Evolutionary conservation across 2,797 vertebrate genomes (phyloP).

Genomic region (Botia almorhae): DNA sequence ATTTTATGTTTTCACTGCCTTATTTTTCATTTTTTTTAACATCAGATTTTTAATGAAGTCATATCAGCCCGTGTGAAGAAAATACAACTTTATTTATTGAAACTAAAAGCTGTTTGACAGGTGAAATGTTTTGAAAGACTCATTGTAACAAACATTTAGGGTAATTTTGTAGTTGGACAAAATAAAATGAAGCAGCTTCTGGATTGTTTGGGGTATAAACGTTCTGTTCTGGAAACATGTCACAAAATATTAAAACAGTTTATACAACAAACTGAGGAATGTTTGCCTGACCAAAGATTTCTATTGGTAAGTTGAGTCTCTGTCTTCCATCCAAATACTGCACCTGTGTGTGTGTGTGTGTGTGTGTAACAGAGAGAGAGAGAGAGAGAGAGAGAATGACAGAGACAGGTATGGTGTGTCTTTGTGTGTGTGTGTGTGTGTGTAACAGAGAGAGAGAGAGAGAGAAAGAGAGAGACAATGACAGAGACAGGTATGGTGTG

Average conservation of each 20-base stretch:
- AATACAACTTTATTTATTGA: slow-evolving; percentile 66
- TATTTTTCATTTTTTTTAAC: no score
- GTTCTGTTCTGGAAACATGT: slow-evolving; percentile 39
- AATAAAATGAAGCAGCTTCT: slow-evolving; percentile 53
- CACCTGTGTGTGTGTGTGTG: slow-evolving; percentile 31
- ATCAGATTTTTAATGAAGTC: neutral
- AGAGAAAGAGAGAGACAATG: no score
- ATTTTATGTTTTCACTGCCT: no score
- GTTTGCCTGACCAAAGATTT: slow-evolving; percentile 39
- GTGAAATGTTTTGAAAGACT: slow-evolving; percentile 55
- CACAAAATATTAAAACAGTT: slow-evolving; percentile 55
- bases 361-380: no score
- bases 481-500: no score
- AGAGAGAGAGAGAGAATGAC: no score
- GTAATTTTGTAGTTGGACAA: slow-evolving; percentile 37
- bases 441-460: no score
- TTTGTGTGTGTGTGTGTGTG: neutral
- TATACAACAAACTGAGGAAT: slow-evolving; percentile 57
- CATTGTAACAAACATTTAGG: slow-evolving; percentile 57
- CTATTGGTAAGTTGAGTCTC: slow-evolving; percentile 32
- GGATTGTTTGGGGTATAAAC: slow-evolving; percentile 32
- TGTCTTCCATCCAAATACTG: slow-evolving; percentile 49
- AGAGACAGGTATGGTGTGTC: no score
- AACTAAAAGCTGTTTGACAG: slow-evolving; percentile 60
- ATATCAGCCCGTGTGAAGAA: slow-evolving; percentile 46